Evolutionary conservation across 35 echinoderm and acorn worm genomes (phyloP), one percentile per base, ranked within the genome.

Genomic region (Amphiura filiformis): DNA sequence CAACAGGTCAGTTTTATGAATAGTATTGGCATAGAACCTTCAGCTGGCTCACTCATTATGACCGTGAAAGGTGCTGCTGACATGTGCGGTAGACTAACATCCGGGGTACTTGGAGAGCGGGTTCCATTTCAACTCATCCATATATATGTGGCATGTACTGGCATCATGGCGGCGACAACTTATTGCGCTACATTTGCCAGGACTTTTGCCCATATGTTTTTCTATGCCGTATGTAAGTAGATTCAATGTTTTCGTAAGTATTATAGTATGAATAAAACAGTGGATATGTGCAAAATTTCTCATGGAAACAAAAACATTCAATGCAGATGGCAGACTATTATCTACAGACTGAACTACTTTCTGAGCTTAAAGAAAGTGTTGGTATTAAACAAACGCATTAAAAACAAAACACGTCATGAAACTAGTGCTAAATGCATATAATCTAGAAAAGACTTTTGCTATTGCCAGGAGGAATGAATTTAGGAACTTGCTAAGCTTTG

Each of bases 211-310:
- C 65, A 82, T 79, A 89, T 94, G 92, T 80, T 93, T 34, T 92
- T 98, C 41, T 98, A 98, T 86, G 96, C 96, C 22, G 28, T 90
- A 30, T 89, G 96, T 98, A 90, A 92, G 96, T 94, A 35, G 0
- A 1, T 1, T 83, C 56, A 35, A 79, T 31, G 28, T n/a, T 15
- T 61, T 61, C 13, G 13, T n/a, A 61, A n/a, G n/a, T n/a, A n/a
- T n/a, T n/a, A n/a, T n/a, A n/a, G n/a, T n/a, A n/a, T n/a, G n/a
- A n/a, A n/a, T n/a, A n/a, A n/a, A n/a, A n/a, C n/a, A n/a, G n/a
- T n/a, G n/a, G n/a, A n/a, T n/a, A n/a, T 14, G 14, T 64, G 56
- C 56, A 64, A 64, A 15, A 14, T 64, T 64, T 64, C 56, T 15
- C n/a, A 15, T 15, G 56, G n/a, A 15, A 64, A 28, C 14, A 64